These are phyloP conservation scores for Pinctada fucata DNA, from an alignment of 2,888 invertebrate species.

Conservation along the genomic window DNA sequence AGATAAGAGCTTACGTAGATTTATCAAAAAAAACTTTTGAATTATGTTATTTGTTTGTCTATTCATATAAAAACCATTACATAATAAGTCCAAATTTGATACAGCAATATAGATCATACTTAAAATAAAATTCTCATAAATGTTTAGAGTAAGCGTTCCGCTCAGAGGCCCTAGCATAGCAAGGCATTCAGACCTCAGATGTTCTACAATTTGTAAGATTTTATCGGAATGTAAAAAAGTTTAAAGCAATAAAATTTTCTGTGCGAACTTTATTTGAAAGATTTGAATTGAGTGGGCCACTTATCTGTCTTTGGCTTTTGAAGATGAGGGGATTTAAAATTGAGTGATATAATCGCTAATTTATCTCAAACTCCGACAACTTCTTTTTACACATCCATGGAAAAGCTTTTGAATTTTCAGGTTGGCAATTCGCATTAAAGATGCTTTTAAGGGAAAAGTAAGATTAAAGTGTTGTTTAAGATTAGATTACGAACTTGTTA, in stretches of 20 bases:
- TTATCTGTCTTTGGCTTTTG: neutral
- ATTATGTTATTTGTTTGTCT: too few relatives aligned
- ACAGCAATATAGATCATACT: neutral
- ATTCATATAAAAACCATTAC: too few relatives aligned
- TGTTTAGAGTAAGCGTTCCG: neutral
- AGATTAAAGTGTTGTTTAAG: neutral
- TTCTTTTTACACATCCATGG: neutral
- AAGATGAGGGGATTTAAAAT: neutral
- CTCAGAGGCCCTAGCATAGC: neutral
- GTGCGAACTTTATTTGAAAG: neutral
- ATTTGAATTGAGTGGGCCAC: neutral
- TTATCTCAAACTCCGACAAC: neutral
- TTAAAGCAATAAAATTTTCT: neutral
- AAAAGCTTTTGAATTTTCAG: neutral
- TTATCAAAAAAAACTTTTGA: too few relatives aligned
- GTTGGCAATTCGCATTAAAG: neutral
- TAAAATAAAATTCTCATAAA: neutral
- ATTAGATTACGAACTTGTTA: neutral
- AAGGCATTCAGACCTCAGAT: neutral
- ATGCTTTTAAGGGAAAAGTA: neutral
- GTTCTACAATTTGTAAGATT: neutral
- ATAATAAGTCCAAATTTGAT: too few relatives aligned
- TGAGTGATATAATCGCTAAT: neutral
- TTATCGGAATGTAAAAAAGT: neutral
- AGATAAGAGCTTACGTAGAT: too few relatives aligned